phyloP scores from a whole-genome alignment of 1,140 invertebrate species.

The Macrotrachela quadricornifera region DNA sequence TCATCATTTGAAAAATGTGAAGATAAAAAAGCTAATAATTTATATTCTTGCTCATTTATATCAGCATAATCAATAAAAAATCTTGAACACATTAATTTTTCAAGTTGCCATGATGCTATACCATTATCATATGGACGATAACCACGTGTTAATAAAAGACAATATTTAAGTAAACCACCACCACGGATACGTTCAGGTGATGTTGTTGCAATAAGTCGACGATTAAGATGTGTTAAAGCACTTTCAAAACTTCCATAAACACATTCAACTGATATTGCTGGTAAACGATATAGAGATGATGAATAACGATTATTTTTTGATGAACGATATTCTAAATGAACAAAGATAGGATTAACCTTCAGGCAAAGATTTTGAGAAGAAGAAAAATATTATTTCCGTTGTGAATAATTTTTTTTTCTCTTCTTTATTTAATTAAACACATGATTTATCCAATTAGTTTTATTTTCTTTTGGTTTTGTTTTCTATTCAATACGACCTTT shows the following conservation, averaged over 20 bases:
- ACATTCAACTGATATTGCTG: slow-evolving; percentile 52
- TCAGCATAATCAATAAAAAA: slow-evolving; percentile 99
- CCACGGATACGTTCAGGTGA: slow-evolving; percentile 95
- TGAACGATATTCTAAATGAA: no score
- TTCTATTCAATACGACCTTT: no score
- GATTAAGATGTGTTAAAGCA: slow-evolving; percentile 71
- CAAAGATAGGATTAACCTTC: no score
- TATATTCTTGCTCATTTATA: slow-evolving; percentile 65
- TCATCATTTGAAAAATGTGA: slow-evolving; percentile 8
- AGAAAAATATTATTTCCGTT: no score
- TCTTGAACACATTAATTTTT: slow-evolving; percentile 97
- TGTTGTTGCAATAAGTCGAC: slow-evolving; percentile 73
- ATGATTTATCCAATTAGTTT: no score
- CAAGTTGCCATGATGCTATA: slow-evolving; percentile 58
- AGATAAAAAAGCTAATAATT: slow-evolving; percentile 79
- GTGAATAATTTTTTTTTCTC: no score
- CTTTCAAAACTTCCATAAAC: slow-evolving; percentile 92
- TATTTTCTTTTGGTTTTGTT: no score
- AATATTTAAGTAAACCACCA: slow-evolving; percentile 91
- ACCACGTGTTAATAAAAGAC: slow-evolving; percentile 72
- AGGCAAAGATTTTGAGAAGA: no score
- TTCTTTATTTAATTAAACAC: no score
- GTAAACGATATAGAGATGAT: not conserved
- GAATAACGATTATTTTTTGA: no score
- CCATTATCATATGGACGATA: slow-evolving; percentile 57